These are phyloP conservation scores for Pyrrhosoma nymphula DNA, from an alignment of 2,888 invertebrate genomes.

Conservation along the genomic window DNA sequence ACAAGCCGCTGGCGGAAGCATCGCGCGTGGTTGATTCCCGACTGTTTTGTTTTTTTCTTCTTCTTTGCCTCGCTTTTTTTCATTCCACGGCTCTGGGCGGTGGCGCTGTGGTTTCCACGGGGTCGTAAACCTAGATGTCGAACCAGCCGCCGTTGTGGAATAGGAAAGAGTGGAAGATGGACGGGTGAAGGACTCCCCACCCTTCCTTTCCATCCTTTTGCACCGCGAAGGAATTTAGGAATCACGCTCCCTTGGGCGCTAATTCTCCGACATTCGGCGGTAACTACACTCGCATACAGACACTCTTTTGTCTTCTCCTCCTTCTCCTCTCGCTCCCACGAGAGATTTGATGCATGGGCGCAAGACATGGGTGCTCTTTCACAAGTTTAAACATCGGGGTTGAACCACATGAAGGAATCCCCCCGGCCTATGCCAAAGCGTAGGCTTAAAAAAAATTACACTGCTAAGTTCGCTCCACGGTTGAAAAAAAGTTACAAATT, in stretches of 20 bases:
- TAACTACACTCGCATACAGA: not conserved
- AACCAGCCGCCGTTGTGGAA: not conserved
- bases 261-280: conserved; percentile 20
- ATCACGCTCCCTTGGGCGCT: conserved; percentile 57
- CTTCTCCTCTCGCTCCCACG: not conserved
- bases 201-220: not conserved
- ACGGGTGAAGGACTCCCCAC: not conserved
- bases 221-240: conserved; percentile 30
- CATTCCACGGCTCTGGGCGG: not conserved
- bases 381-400: not conserved
- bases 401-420: not conserved
- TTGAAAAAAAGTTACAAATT: not conserved
- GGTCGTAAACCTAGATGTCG: conserved; percentile 35
- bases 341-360: not conserved
- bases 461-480: not conserved
- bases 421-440: not conserved
- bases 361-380: not conserved
- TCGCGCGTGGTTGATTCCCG: not conserved
- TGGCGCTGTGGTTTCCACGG: not conserved
- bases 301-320: not conserved
- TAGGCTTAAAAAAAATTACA: not conserved
- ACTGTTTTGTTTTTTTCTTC: not conserved
- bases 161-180: not conserved
- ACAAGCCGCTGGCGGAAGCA: not conserved
- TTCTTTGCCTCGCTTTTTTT: not conserved